Percentiles rank a stretch among this genome's conserved stretches.
These are phyloP conservation scores for Pinctada fucata DNA, from an alignment of 2,888 invertebrate genomes.

Conservation along the genomic window DNA sequence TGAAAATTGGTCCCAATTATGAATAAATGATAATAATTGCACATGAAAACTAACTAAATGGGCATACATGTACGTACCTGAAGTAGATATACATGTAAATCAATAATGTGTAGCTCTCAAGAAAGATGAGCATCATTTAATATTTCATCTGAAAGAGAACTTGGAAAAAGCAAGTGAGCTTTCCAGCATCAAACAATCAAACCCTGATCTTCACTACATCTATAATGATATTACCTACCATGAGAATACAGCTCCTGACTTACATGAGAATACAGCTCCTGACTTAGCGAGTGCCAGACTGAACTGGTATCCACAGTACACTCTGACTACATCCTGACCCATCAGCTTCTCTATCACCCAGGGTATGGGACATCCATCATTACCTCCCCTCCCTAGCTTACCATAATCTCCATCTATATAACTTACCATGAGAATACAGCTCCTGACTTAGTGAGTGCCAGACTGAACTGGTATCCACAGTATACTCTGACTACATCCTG, in stretches of 20 bases:
- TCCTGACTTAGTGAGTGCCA: conserved; percentile 84
- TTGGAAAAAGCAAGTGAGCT: background rate
- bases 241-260: too few relatives aligned
- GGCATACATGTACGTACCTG: too few relatives aligned
- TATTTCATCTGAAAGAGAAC: too few relatives aligned
- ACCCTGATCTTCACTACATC: conserved; percentile 76
- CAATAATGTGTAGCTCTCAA: too few relatives aligned
- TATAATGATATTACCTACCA: conserved; percentile 76
- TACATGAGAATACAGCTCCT: conserved; percentile 85
- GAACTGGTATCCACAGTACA: conserved; percentile 97
- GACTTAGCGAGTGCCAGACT: conserved; percentile 91
- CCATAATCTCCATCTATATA: conserved; percentile 76
- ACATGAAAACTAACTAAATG: too few relatives aligned
- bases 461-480: conserved; percentile 92
- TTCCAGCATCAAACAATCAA: background rate
- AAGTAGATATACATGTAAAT: too few relatives aligned
- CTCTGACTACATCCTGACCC: conserved; percentile 90
- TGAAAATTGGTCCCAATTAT: too few relatives aligned
- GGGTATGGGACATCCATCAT: conserved; percentile 90
- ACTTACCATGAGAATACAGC: conserved; percentile 88
- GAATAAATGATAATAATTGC: too few relatives aligned
- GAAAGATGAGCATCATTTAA: too few relatives aligned
- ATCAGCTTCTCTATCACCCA: conserved; percentile 92
- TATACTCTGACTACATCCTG: conserved; percentile 84
- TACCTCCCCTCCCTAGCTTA: conserved; percentile 76